Evolutionary conservation across 2,797 vertebrate genomes (phyloP).

Genomic region (Rhincodon typus): DNA sequence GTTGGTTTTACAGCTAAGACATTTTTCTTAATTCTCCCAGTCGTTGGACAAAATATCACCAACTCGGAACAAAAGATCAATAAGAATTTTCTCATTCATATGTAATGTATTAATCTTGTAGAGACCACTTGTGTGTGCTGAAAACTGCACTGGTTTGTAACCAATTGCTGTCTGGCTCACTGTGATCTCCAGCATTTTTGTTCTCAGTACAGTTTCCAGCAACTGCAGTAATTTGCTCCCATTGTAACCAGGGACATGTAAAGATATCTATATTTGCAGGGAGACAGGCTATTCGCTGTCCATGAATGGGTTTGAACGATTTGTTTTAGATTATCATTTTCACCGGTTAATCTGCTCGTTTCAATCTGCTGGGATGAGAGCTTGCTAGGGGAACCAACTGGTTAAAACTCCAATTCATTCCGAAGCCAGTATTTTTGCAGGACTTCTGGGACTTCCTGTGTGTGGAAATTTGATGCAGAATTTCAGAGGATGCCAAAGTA

Average conservation of each 20-base stretch:
- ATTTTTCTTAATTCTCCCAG: not conserved
- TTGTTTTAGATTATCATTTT: not conserved
- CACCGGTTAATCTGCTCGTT: not conserved
- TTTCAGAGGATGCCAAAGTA: not conserved
- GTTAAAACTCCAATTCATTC: not conserved
- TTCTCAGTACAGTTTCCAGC: too few relatives aligned
- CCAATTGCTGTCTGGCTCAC: too few relatives aligned
- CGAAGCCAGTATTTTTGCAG: not conserved
- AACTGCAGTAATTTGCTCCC: too few relatives aligned
- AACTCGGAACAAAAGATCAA: not conserved
- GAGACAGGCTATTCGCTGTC: not conserved
- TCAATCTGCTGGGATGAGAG: not conserved
- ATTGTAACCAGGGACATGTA: too few relatives aligned
- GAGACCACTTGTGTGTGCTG: not conserved
- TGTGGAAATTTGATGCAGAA: not conserved
- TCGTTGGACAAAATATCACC: too few relatives aligned
- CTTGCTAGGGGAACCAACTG: not conserved
- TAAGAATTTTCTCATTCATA: not conserved
- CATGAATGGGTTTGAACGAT: not conserved
- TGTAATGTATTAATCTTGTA: not conserved
- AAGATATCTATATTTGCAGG: not conserved
- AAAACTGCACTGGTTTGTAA: not conserved
- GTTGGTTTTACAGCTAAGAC: not conserved
- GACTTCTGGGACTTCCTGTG: not conserved
- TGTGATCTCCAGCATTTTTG: too few relatives aligned